phyloP scores from a whole-genome alignment of 2,113 vertebrate genomes.

The Vulpes lagopus region DNA sequence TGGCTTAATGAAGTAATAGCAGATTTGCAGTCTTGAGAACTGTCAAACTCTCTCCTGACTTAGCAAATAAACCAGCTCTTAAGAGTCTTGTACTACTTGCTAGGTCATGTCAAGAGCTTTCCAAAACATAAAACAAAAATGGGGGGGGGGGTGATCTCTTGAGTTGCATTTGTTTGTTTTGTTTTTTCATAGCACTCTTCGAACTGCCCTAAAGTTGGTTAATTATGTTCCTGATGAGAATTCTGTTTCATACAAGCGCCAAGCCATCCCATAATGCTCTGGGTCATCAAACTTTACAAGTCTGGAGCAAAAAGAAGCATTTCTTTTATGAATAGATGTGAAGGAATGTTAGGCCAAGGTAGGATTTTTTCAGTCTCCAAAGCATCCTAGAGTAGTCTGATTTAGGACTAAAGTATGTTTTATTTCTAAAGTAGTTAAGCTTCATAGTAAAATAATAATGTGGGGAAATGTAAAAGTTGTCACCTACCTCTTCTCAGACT shows the following conservation, averaged over 20 bases:
- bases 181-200: background rate
- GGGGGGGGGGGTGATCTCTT: background rate
- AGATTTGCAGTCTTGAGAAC: background rate
- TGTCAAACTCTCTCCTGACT: background rate
- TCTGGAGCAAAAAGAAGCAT: background rate
- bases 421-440: background rate
- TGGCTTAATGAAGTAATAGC: background rate
- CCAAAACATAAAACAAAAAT: background rate
- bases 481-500: background rate
- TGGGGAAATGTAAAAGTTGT: background rate
- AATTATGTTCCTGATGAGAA: background rate
- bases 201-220: background rate
- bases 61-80: background rate
- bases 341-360: background rate
- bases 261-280: background rate
- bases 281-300: background rate
- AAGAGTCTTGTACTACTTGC: background rate
- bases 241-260: background rate
- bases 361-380: background rate
- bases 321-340: background rate
- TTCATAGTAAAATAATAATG: background rate
- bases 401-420: background rate
- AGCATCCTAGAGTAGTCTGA: background rate
- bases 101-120: background rate
- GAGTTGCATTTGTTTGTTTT: background rate